A percentile compares a stretch with the other conserved stretches of the same genome.
phyloP scores from a whole-genome alignment of 2,797 vertebrate genomes.

The Bovichtus variegatus region DNA sequence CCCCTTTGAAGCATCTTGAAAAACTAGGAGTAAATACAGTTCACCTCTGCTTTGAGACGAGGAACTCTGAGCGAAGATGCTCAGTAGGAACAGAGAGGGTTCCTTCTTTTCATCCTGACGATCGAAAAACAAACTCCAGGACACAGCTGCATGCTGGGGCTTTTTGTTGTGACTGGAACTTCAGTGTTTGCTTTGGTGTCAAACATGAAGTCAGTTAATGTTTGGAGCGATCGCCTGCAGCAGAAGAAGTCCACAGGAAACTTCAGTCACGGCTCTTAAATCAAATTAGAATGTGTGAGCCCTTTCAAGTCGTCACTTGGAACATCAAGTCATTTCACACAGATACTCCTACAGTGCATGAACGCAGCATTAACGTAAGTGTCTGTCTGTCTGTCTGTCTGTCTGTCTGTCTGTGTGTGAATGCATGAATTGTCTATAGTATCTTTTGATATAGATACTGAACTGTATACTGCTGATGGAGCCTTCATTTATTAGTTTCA shows the following conservation, averaged over 20 bases:
- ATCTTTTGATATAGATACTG: constrained; percentile 19
- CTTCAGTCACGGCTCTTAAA: constrained; percentile 25
- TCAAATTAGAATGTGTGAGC: constrained; percentile 13
- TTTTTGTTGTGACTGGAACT: not conserved
- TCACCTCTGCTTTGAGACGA: constrained; percentile 1
- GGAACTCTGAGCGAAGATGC: not conserved
- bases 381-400: constrained; percentile 13
- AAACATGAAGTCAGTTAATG: constrained; percentile 7
- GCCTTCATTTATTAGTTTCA: constrained; percentile 8
- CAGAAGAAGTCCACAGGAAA: constrained; percentile 8
- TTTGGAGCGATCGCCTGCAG: not conserved
- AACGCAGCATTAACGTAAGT: constrained; percentile 42
- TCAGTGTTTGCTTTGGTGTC: constrained; percentile 7
- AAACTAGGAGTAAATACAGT: not conserved
- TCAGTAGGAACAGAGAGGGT: not conserved
- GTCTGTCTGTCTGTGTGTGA: not conserved
- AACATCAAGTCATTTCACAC: constrained; percentile 23
- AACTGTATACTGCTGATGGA: constrained; percentile 10
- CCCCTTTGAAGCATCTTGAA: not conserved
- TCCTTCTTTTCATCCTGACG: not conserved
- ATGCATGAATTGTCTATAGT: not conserved
- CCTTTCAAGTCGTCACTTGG: constrained; percentile 37
- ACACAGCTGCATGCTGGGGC: not conserved
- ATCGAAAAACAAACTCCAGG: not conserved
- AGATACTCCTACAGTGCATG: not conserved